Evolutionary conservation across 2,888 invertebrate species (phyloP).

Genomic region (Rhingia campestris): DNA sequence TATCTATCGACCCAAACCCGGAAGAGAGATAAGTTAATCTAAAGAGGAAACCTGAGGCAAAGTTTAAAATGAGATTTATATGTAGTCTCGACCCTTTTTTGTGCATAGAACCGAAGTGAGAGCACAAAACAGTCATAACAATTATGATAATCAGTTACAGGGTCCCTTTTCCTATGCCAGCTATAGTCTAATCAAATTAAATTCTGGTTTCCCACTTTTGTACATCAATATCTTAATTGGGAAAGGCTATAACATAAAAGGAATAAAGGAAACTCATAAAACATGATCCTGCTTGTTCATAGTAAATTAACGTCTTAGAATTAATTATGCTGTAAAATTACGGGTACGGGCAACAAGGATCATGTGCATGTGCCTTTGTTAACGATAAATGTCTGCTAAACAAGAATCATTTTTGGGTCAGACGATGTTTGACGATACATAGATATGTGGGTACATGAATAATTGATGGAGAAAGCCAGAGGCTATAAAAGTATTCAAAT

Average conservation of each 20-base stretch:
- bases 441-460: background rate
- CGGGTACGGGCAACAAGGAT: slow-evolving; percentile 4
- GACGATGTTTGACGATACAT: background rate
- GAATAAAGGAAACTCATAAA: slow-evolving; percentile 45
- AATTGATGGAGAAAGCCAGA: background rate
- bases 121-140: slow-evolving; percentile 12
- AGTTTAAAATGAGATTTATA: slow-evolving; percentile 37
- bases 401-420: slow-evolving; percentile 4
- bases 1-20: background rate
- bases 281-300: slow-evolving; percentile 41
- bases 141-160: slow-evolving; percentile 45
- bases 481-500: background rate
- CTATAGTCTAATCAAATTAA: slow-evolving; percentile 34
- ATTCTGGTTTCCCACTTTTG: slow-evolving; percentile 30
- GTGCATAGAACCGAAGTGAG: background rate
- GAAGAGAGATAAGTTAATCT: background rate
- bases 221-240: slow-evolving; percentile 38
- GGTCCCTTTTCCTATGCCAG: slow-evolving; percentile 7
- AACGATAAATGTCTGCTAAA: slow-evolving; percentile 9
- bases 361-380: slow-evolving; percentile 16
- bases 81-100: slow-evolving; percentile 13
- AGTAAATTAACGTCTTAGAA: slow-evolving; percentile 50
- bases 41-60: slow-evolving; percentile 7
- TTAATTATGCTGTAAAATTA: slow-evolving; percentile 49
- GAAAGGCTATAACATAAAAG: slow-evolving; percentile 26